Conservation (phyloP, 1,140 invertebrate species). For the Apis mellifera region DNA sequence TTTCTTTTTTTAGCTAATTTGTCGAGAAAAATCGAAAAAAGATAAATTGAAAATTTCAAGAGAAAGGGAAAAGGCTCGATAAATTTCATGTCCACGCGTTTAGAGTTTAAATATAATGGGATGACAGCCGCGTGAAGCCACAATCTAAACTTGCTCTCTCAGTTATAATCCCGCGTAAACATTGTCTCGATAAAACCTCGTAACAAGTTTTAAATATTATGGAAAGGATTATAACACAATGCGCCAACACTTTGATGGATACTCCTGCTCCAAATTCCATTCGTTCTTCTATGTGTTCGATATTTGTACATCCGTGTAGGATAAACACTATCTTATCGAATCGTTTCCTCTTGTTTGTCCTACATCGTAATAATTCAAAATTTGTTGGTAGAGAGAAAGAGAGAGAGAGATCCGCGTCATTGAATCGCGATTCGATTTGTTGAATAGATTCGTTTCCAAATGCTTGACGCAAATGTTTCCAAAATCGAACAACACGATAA, state of each 20-base stretch:
- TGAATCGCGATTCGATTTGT: too few relatives aligned
- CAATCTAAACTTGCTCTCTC: slow-evolving; percentile 27
- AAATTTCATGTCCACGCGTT: neutral
- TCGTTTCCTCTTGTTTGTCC: neutral
- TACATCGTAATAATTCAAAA: slow-evolving; percentile 29
- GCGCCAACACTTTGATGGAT: slow-evolving; percentile 49
- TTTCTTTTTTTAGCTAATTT: neutral
- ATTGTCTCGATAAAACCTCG: slow-evolving; percentile 7
- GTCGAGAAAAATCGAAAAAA: neutral
- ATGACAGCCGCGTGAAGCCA: neutral
- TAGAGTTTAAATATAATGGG: neutral
- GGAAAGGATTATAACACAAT: slow-evolving; percentile 30
- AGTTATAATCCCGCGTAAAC: slow-evolving; percentile 27
- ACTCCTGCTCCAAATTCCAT: slow-evolving; percentile 50
- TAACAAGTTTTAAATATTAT: slow-evolving; percentile 46
- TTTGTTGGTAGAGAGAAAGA: too few relatives aligned
- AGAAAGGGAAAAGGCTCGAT: neutral
- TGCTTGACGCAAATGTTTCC: too few relatives aligned
- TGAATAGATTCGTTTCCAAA: too few relatives aligned
- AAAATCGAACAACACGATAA: too few relatives aligned
- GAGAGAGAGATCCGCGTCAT: too few relatives aligned
- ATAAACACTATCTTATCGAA: slow-evolving; percentile 57
- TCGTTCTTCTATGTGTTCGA: slow-evolving; percentile 26
- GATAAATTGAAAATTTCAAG: neutral
- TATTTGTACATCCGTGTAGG: slow-evolving; percentile 43